Conservation (phyloP, 2,797 vertebrate genomes). For the Cichlasoma orientale region DNA sequence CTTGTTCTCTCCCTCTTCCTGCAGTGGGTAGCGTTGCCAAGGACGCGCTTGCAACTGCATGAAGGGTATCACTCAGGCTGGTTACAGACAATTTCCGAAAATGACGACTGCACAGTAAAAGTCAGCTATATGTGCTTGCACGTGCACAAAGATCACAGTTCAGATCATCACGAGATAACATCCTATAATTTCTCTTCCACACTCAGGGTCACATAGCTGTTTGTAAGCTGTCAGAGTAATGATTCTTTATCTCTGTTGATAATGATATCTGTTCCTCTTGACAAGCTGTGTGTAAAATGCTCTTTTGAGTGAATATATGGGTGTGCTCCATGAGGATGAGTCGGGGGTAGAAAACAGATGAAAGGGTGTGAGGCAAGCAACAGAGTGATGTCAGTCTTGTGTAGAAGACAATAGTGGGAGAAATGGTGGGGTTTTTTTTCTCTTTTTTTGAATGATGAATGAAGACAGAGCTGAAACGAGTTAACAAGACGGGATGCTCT, state of each 20-base stretch:
- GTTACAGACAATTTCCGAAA: slow-evolving; percentile 44
- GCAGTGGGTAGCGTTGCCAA: slow-evolving; percentile 46
- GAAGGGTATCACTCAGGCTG: slow-evolving; percentile 46
- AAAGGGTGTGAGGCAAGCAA: background rate
- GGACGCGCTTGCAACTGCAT: slow-evolving; percentile 51
- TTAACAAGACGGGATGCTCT: background rate
- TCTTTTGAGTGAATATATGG: background rate
- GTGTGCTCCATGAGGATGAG: slow-evolving; percentile 31
- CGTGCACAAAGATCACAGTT: slow-evolving; percentile 53
- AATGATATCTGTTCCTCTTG: slow-evolving; percentile 74
- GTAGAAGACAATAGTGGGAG: slow-evolving; percentile 43
- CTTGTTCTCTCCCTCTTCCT: background rate
- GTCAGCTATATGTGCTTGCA: slow-evolving; percentile 30
- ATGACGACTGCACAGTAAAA: slow-evolving; percentile 49
- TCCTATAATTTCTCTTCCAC: slow-evolving; percentile 60
- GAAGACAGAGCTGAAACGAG: background rate
- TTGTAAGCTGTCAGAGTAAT: slow-evolving; percentile 74
- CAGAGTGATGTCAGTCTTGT: slow-evolving; percentile 3
- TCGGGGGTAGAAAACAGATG: background rate
- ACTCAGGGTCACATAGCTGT: slow-evolving; percentile 47
- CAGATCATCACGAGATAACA: slow-evolving; percentile 33
- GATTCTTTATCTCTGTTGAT: slow-evolving; percentile 68
- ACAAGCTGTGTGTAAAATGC: slow-evolving; percentile 42
- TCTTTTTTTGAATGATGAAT: no score
- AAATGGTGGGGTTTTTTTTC: background rate